phyloP scores from a whole-genome alignment of 2,797 vertebrate species.

The Anguilla marmorata region DNA sequence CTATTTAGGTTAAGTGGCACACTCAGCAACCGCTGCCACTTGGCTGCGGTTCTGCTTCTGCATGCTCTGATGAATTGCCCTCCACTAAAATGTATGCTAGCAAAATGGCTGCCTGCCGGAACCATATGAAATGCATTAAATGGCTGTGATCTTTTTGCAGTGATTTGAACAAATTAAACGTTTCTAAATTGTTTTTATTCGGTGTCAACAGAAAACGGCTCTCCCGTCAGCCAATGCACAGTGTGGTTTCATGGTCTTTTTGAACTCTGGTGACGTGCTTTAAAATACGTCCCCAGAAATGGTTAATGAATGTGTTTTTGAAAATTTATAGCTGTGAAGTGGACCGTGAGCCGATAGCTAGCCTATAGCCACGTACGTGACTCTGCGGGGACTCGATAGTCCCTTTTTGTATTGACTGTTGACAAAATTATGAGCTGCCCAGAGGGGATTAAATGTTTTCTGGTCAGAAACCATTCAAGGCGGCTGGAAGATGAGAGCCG shows the following conservation, averaged over 20 bases:
- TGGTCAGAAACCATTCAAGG: constrained; percentile 2
- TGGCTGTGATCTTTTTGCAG: neutral
- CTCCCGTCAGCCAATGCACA: neutral
- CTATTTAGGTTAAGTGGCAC: neutral
- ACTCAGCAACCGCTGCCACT: neutral
- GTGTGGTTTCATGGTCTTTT: neutral
- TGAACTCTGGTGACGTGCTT: neutral
- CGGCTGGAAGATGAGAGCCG: neutral
- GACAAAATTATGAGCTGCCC: neutral
- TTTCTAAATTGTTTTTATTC: neutral
- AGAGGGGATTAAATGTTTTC: constrained; percentile 6
- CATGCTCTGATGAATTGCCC: neutral
- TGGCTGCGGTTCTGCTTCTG: neutral
- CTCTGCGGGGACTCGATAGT: neutral
- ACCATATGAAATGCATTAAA: neutral
- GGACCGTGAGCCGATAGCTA: neutral
- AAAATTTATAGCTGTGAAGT: neutral
- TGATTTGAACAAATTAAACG: neutral
- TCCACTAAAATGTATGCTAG: neutral
- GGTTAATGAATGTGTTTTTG: neutral
- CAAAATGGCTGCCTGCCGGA: no score
- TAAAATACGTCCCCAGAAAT: neutral
- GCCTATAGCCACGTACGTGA: neutral
- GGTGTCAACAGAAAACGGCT: neutral
- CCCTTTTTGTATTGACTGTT: constrained; percentile 12